Conservation (phyloP, 64 coral and sea anemone species). For the Montipora cactus region DNA sequence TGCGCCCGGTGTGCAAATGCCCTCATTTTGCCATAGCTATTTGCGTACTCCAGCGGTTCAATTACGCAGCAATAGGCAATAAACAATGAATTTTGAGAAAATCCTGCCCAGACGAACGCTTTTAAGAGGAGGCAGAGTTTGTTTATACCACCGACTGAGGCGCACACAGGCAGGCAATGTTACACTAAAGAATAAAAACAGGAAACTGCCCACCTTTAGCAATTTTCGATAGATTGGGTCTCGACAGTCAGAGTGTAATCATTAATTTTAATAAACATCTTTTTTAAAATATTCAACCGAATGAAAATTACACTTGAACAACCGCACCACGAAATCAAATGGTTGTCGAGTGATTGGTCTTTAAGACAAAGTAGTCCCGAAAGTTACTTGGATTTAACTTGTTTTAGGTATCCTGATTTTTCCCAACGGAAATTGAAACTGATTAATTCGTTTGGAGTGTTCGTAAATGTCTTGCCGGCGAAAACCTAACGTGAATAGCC, state of each 20-base stretch:
- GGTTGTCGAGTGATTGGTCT: no score
- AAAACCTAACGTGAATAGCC: no score
- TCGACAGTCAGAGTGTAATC: neutral
- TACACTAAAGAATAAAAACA: neutral
- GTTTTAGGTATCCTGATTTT: no score
- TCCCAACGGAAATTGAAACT: no score
- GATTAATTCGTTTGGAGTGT: no score
- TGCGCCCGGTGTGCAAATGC: neutral
- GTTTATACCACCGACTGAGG: neutral
- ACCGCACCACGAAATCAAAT: no score
- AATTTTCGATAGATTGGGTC: neutral
- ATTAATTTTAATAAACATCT: neutral
- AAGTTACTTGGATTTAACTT: no score
- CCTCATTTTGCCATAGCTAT: neutral
- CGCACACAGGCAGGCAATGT: neutral
- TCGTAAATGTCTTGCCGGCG: no score
- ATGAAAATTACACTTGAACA: no score
- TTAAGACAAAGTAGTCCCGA: no score
- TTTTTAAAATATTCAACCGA: no score
- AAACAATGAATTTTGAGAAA: neutral
- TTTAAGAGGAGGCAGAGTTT: neutral
- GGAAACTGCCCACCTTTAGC: neutral
- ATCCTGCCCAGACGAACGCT: neutral
- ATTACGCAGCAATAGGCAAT: neutral
- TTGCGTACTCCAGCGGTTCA: neutral